These are phyloP conservation scores for Haliaeetus leucogaster DNA, from an alignment of 2,113 vertebrate genomes.

Conservation along the genomic window DNA sequence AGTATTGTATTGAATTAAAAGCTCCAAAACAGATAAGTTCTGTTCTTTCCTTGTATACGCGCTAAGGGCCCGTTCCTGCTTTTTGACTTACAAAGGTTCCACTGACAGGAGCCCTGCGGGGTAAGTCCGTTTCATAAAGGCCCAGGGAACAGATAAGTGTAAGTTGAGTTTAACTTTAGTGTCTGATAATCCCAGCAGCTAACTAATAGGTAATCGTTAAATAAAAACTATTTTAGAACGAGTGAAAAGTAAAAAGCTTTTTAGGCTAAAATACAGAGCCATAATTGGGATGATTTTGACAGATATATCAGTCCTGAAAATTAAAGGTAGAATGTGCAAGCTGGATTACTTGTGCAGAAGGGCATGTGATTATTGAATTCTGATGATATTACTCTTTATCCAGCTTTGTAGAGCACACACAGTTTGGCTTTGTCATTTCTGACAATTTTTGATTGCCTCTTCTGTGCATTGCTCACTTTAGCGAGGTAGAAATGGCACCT, in stretches of 20 bases:
- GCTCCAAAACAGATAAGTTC: constrained; percentile 29
- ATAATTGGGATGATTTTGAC: neutral
- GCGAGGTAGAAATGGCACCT: neutral
- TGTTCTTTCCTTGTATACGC: neutral
- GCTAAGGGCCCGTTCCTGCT: neutral
- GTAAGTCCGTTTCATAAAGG: neutral
- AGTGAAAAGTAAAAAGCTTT: neutral
- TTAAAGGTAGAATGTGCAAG: neutral
- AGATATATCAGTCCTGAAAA: neutral
- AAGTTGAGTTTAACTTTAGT: neutral
- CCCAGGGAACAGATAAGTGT: neutral
- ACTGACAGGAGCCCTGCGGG: neutral
- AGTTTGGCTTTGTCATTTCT: neutral
- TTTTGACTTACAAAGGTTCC: neutral
- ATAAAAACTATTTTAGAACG: neutral
- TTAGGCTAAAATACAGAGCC: neutral
- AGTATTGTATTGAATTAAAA: constrained; percentile 23
- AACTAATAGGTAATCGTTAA: neutral
- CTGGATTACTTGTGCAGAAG: neutral
- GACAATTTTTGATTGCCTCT: neutral
- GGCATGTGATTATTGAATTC: neutral
- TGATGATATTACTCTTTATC: neutral
- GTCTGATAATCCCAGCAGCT: neutral
- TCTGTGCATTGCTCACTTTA: neutral
- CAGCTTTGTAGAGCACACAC: neutral